phyloP scores from a whole-genome alignment of 2,113 vertebrate genomes.

The Protomyctophum bolini region DNA sequence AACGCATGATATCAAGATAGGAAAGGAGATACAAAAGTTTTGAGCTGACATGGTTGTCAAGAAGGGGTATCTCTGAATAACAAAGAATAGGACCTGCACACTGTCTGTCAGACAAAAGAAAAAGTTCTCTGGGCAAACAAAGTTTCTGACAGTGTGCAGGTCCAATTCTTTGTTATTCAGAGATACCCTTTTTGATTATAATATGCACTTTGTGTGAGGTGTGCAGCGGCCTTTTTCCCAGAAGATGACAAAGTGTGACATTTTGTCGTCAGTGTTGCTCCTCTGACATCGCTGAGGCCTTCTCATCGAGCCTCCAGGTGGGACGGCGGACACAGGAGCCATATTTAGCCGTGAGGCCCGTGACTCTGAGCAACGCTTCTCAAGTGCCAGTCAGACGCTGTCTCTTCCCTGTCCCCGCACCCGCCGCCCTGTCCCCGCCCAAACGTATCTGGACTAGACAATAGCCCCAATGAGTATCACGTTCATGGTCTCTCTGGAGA shows the following conservation, averaged over 20 bases:
- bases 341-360: conserved; percentile 52
- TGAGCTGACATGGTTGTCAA: conserved; percentile 9
- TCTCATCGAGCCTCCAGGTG: conserved; percentile 43
- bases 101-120: no score
- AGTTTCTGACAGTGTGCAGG: no score
- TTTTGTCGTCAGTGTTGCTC: conserved; percentile 50
- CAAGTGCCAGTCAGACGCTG: conserved; percentile 34
- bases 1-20: conserved; percentile 14
- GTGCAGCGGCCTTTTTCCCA: no score
- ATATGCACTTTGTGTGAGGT: no score
- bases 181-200: no score
- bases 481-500: conserved; percentile 26
- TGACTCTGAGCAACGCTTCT: conserved; percentile 16
- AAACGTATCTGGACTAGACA: conserved; percentile 57
- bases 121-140: no score
- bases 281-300: conserved; percentile 47
- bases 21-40: conserved; percentile 31
- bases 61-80: no score
- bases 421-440: conserved; percentile 36
- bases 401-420: conserved; percentile 19
- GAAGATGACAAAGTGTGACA: neutral
- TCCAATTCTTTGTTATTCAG: no score
- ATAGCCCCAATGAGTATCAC: conserved; percentile 28
- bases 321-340: conserved; percentile 48
- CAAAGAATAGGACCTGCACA: no score